Evolutionary conservation across 2,888 invertebrate species (phyloP), one percentile per base, ranked within the genome.

Genomic region (Orchestes rusci): DNA sequence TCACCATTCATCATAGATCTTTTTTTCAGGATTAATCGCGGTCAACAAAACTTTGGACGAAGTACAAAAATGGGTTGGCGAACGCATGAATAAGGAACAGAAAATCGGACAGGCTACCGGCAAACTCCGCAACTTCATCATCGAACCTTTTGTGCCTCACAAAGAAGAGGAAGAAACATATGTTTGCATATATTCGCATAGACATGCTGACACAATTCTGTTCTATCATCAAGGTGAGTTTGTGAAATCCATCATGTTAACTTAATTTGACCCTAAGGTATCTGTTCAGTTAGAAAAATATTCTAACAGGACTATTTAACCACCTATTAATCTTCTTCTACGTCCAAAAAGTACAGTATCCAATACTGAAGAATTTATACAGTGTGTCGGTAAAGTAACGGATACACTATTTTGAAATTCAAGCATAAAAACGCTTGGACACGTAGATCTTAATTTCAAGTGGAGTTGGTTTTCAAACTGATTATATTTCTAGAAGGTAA

Each of bases 141-240:
- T 99, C 42, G 99, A 99, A 66, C 97, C 97, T 1, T 97, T 99
- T 67, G 75, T 97, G 27, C 81, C 83, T 13, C 96, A 97, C 65
- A 79, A 82, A 59, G 80, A 86, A 70, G 79, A 76, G 45, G 96
- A 99, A 62, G 99, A 99, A 72, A 85, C 87, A 64, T 99, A 99
- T 70, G 82, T 99, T 1, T 97, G 97, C 72, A 95, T 99, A 66
- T 94, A 93, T 67, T 95, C 95, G 0, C 89, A 93, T 53, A 81
- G 97, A 13, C 74, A 84, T 36, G 87, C 85, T 0, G 99, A 99
- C 70, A 89, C 92, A 2, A 93, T 99, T 60, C 74, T 99, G 53
- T 99, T 99, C 72, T 85, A 96, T 69, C 96, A 97, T 66, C 87
- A 95, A 70, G 93, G 51, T 48, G 20, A 48, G 30, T 38, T 36